phyloP scores from a whole-genome alignment of 2,888 invertebrate genomes.

The Dasysyrphus albostriatus region DNA sequence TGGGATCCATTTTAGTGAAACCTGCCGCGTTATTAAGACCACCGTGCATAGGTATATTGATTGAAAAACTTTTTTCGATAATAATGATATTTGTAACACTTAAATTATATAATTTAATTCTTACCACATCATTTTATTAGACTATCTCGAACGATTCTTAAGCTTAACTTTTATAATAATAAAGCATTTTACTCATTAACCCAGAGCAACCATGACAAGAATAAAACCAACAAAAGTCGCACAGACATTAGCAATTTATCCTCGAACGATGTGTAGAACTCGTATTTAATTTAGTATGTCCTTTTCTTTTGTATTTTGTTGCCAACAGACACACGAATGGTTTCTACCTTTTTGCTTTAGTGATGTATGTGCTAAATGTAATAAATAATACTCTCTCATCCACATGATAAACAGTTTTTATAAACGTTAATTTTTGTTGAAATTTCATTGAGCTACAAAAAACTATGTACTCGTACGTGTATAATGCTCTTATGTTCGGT shows the following conservation, averaged over 20 bases:
- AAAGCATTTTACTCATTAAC: constrained; percentile 3
- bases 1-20: too few species aligned
- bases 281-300: constrained; percentile 38
- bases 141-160: too few species aligned
- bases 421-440: constrained; percentile 57
- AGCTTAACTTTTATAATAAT: too few species aligned
- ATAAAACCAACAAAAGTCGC: background rate
- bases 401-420: constrained; percentile 60
- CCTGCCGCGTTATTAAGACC: too few species aligned
- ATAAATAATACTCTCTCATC: constrained; percentile 53
- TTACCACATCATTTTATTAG: too few species aligned
- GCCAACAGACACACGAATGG: background rate
- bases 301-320: constrained; percentile 22
- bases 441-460: constrained; percentile 57
- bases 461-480: constrained; percentile 20
- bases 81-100: too few species aligned
- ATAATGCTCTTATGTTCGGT: constrained; percentile 13
- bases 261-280: constrained; percentile 36
- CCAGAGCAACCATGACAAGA: background rate
- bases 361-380: constrained; percentile 41
- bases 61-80: too few species aligned
- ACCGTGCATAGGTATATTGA: too few species aligned
- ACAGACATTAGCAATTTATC: constrained; percentile 37
- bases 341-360: constrained; percentile 30
- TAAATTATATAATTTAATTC: too few species aligned